A percentile compares a stretch with the other conserved stretches of the same genome.
phyloP scores from a whole-genome alignment of 2,797 vertebrate genomes.

The Galagoides demidoff region DNA sequence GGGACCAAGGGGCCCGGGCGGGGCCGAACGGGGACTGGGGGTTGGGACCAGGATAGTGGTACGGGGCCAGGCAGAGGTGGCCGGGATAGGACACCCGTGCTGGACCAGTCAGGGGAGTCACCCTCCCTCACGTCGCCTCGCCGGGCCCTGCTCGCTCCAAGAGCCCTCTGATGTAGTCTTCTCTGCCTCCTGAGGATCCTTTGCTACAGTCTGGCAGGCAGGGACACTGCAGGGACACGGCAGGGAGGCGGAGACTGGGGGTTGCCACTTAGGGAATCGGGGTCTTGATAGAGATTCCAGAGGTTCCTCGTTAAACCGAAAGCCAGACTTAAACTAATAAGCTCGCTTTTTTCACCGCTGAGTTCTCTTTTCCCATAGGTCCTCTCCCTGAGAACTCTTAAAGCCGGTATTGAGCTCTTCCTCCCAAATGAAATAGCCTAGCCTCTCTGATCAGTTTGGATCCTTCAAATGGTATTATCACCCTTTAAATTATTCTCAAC shows the following conservation, averaged over 20 bases:
- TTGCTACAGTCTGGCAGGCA: background rate
- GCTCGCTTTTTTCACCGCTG: background rate
- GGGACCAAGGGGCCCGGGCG: fast-evolving
- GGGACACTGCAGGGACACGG: background rate
- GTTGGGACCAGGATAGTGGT: background rate
- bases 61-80: background rate
- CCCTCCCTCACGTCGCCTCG: background rate
- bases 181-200: background rate
- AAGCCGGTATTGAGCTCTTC: background rate
- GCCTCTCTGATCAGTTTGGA: background rate
- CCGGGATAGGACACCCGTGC: background rate
- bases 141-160: background rate
- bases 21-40: background rate
- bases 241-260: background rate
- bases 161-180: background rate
- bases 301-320: background rate
- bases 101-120: background rate
- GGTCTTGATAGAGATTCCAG: background rate
- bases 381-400: background rate
- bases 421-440: background rate
- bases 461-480: background rate
- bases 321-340: background rate
- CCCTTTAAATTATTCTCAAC: background rate
- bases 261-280: background rate
- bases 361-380: background rate